phyloP scores from a whole-genome alignment of 2,888 invertebrate genomes.

The Hirtodrosophila alboralis region DNA sequence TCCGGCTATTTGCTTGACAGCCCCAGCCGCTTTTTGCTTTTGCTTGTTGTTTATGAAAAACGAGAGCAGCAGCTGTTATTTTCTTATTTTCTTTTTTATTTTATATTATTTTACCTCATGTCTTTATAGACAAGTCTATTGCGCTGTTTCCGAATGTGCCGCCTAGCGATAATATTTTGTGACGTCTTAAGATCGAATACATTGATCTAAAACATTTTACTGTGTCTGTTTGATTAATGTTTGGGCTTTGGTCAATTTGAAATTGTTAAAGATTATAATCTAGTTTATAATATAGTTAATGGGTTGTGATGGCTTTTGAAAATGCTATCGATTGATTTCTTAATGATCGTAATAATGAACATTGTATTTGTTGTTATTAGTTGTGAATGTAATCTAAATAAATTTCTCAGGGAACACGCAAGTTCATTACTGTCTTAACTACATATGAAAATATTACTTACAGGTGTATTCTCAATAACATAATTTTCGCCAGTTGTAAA shows the following conservation, averaged over 20 bases:
- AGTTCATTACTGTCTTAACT: too few species aligned
- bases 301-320: background rate
- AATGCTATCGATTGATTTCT: too few species aligned
- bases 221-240: background rate
- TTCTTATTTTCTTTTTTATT: conserved; percentile 29
- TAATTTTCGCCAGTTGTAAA: conserved; percentile 6
- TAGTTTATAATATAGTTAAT: background rate
- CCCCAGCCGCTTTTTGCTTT: conserved; percentile 29
- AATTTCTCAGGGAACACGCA: too few species aligned
- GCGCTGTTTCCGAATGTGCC: conserved; percentile 17
- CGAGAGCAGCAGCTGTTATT: conserved; percentile 67
- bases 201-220: conserved; percentile 2
- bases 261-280: conserved; percentile 9
- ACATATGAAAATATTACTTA: too few species aligned
- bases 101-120: conserved; percentile 13
- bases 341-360: too few species aligned
- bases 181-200: conserved; percentile 34
- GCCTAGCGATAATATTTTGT: conserved; percentile 14
- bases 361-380: too few species aligned
- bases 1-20: conserved; percentile 55
- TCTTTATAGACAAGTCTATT: conserved; percentile 12
- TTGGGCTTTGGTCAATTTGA: background rate
- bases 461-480: too few species aligned
- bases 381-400: too few species aligned
- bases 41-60: conserved; percentile 53